Percentiles rank a stretch among this genome's conserved stretches.
These are phyloP conservation scores for Meganola albula DNA, from an alignment of 2,888 invertebrate genomes.

Conservation along the genomic window DNA sequence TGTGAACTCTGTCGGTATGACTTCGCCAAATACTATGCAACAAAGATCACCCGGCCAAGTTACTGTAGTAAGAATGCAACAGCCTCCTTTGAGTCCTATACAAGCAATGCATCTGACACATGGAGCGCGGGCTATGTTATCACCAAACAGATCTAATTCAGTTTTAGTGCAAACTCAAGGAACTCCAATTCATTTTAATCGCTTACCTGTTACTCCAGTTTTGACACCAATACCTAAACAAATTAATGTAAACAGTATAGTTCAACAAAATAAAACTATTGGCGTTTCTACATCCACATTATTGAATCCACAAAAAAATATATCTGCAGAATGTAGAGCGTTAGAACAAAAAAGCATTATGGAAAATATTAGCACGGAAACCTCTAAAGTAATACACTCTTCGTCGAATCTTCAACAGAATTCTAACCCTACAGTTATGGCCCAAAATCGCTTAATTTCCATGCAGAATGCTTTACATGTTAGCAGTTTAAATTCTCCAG, in stretches of 20 bases:
- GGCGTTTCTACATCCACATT: constrained; percentile 40
- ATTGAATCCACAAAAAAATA: constrained; percentile 58
- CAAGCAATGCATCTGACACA: constrained; percentile 63
- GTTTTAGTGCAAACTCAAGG: constrained; percentile 70
- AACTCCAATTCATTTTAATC: constrained; percentile 66
- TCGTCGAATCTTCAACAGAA: constrained; percentile 54
- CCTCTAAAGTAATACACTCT: constrained; percentile 63
- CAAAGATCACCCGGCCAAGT: constrained; percentile 67
- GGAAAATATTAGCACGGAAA: constrained; percentile 42
- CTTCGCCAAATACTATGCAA: constrained; percentile 58
- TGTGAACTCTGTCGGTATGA: constrained; percentile 50
- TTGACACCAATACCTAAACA: constrained; percentile 77
- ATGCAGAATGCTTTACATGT: constrained; percentile 64
- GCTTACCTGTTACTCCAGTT: constrained; percentile 78
- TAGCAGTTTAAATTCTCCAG: constrained; percentile 48
- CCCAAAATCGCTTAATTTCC: constrained; percentile 66
- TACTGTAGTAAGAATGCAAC: constrained; percentile 74
- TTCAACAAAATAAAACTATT: constrained; percentile 55
- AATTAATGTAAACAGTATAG: constrained; percentile 65
- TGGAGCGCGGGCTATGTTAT: constrained; percentile 58
- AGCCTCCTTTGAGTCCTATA: constrained; percentile 65
- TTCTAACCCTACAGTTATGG: constrained; percentile 60
- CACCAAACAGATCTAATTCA: constrained; percentile 65
- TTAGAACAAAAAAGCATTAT: constrained; percentile 39
- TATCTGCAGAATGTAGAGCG: constrained; percentile 51